Conservation (phyloP, 2,113 vertebrate genomes). For the Barnardius zonarius region DNA sequence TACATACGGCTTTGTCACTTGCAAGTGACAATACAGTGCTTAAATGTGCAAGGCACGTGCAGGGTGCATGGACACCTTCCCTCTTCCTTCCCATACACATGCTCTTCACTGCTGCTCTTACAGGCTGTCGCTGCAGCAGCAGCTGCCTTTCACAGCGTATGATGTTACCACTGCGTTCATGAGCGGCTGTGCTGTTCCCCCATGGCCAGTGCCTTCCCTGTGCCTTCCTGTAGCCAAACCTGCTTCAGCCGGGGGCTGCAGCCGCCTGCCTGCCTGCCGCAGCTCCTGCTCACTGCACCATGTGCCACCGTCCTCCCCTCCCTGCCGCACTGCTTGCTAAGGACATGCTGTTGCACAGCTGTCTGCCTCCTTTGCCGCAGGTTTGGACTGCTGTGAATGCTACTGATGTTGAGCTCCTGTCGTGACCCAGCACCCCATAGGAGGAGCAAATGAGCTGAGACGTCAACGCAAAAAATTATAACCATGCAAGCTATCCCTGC, state of each 20-base stretch:
- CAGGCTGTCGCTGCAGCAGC: neutral
- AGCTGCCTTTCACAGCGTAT: neutral
- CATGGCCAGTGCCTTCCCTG: rapidly evolving
- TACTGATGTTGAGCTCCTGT: constrained; percentile 43
- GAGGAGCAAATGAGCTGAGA: constrained; percentile 77
- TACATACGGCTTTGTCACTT: neutral
- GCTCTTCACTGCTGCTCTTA: neutral
- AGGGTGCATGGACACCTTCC: neutral
- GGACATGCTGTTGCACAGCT: neutral
- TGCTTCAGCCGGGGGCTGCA: neutral
- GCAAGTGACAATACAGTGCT: neutral
- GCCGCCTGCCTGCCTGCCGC: neutral
- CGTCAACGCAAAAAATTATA: constrained; percentile 72
- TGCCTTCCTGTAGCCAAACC: neutral
- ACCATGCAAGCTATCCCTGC: constrained; percentile 71
- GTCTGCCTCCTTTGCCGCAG: neutral
- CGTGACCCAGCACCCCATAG: constrained; percentile 71
- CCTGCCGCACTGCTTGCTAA: neutral
- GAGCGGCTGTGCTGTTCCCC: neutral
- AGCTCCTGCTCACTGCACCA: neutral
- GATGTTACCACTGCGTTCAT: rapidly evolving
- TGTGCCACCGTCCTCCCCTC: neutral
- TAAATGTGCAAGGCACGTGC: neutral
- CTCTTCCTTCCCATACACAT: neutral
- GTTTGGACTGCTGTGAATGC: constrained; percentile 15